phyloP scores from a whole-genome alignment of 2,888 invertebrate genomes.

The Ennomos erosarius region DNA sequence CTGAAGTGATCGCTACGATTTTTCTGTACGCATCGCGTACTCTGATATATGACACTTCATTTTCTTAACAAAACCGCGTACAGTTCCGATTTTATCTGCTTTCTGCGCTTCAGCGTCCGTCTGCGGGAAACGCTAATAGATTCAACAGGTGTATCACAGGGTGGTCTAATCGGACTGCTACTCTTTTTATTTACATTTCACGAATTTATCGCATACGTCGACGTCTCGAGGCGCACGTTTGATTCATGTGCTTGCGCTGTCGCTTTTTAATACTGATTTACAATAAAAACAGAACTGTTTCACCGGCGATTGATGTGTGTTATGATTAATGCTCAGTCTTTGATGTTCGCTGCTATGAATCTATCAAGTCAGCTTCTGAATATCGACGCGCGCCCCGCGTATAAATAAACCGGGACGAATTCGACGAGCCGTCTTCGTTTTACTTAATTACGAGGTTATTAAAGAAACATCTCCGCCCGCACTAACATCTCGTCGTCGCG shows the following conservation, averaged over 20 bases:
- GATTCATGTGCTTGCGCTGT: slow-evolving; percentile 81
- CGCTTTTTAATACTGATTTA: slow-evolving; percentile 85
- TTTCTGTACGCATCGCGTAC: slow-evolving; percentile 73
- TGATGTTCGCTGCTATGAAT: slow-evolving; percentile 84
- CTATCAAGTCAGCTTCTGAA: slow-evolving; percentile 82
- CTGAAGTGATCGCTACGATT: slow-evolving; percentile 66
- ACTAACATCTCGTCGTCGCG: slow-evolving; percentile 20
- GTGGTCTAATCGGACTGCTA: slow-evolving; percentile 71
- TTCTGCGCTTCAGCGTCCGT: slow-evolving; percentile 53
- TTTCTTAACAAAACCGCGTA: slow-evolving; percentile 55
- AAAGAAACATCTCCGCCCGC: slow-evolving; percentile 59
- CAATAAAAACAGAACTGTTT: slow-evolving; percentile 83
- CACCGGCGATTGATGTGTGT: slow-evolving; percentile 83
- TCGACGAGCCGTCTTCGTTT: slow-evolving; percentile 72
- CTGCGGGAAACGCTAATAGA: slow-evolving; percentile 69
- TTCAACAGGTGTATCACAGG: slow-evolving; percentile 81
- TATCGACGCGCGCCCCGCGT: slow-evolving; percentile 76
- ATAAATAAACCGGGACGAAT: slow-evolving; percentile 79
- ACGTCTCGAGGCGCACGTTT: slow-evolving; percentile 79
- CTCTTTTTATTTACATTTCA: slow-evolving; percentile 79
- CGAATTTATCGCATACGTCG: slow-evolving; percentile 79
- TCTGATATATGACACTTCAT: slow-evolving; percentile 68
- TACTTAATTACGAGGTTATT: slow-evolving; percentile 81
- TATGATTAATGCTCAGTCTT: slow-evolving; percentile 83
- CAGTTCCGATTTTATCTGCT: slow-evolving; percentile 66